Conservation (phyloP, 23 tunicate species). For the Trididemnum clinides region DNA sequence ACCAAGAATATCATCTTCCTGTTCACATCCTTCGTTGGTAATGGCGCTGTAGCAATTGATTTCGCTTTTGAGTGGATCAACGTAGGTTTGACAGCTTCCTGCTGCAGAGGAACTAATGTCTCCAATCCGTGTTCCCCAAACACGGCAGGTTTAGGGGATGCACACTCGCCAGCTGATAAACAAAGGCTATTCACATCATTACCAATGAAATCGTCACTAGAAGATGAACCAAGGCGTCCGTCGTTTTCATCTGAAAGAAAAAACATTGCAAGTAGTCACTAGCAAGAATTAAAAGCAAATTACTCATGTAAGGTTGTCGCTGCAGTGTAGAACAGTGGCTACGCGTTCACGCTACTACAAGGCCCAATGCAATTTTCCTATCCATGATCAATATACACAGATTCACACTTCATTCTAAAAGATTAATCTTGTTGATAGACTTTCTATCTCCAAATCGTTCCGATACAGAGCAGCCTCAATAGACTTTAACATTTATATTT, state of each 20-base stretch:
- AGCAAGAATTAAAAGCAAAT: too few species aligned
- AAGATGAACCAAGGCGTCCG: background rate
- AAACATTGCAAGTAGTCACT: too few species aligned
- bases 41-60: slow-evolving; percentile 24
- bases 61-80: slow-evolving; percentile 82
- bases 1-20: slow-evolving; percentile 69
- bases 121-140: slow-evolving; percentile 90
- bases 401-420: too few species aligned
- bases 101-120: slow-evolving; percentile 94
- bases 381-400: too few species aligned
- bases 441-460: too few species aligned
- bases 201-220: background rate
- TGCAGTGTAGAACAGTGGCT: too few species aligned
- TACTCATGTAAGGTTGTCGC: too few species aligned
- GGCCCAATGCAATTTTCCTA: too few species aligned
- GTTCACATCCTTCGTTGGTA: background rate
- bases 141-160: slow-evolving; percentile 98
- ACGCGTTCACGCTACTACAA: too few species aligned
- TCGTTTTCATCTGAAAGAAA: slow-evolving; percentile 61
- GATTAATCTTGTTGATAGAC: too few species aligned
- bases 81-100: slow-evolving; percentile 94
- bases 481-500: too few species aligned
- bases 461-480: too few species aligned
- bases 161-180: slow-evolving; percentile 60
- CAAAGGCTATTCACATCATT: background rate